Evolutionary conservation across 2,888 invertebrate species (phyloP).

Genomic region (Hofmannophila pseudospretella): DNA sequence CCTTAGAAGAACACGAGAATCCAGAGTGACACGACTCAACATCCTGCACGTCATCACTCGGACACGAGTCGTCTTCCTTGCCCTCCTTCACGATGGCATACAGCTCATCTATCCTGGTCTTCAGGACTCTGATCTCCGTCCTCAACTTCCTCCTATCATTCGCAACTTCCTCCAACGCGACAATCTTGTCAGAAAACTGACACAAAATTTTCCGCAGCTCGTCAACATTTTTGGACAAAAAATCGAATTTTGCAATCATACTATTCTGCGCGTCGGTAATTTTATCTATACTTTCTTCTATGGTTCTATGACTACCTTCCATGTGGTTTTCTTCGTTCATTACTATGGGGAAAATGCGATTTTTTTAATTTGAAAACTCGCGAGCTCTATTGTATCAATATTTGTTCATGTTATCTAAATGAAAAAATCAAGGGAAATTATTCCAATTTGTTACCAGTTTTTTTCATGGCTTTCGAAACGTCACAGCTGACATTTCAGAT

Average conservation of each 20-base stretch:
- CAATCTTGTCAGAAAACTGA: conserved; percentile 46
- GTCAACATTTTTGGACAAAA: conserved; percentile 44
- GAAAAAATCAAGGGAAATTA: conserved; percentile 4
- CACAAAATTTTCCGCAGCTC: conserved; percentile 38
- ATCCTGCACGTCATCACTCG: conserved; percentile 45
- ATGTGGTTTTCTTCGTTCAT: conserved; percentile 32
- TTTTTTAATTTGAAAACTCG: neutral
- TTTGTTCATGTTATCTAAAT: conserved; percentile 3
- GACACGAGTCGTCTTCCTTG: conserved; percentile 47
- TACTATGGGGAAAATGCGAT: conserved; percentile 7
- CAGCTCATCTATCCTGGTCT: conserved; percentile 53
- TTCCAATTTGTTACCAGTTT: neutral
- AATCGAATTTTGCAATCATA: conserved; percentile 48
- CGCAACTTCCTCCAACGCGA: conserved; percentile 39
- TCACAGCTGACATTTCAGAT: neutral
- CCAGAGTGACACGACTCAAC: conserved; percentile 62
- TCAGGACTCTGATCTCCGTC: conserved; percentile 43
- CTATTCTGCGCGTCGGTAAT: conserved; percentile 39
- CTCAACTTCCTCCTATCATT: conserved; percentile 41
- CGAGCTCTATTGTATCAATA: neutral
- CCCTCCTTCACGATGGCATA: conserved; percentile 57
- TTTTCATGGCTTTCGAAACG: conserved; percentile 4
- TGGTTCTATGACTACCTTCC: conserved; percentile 27
- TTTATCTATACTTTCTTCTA: conserved; percentile 48
- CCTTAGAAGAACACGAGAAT: conserved; percentile 62